Evolutionary conservation across 2,113 vertebrate species (phyloP), one percentile per base, ranked within the genome.

Genomic region (Aptenodytes patagonicus): DNA sequence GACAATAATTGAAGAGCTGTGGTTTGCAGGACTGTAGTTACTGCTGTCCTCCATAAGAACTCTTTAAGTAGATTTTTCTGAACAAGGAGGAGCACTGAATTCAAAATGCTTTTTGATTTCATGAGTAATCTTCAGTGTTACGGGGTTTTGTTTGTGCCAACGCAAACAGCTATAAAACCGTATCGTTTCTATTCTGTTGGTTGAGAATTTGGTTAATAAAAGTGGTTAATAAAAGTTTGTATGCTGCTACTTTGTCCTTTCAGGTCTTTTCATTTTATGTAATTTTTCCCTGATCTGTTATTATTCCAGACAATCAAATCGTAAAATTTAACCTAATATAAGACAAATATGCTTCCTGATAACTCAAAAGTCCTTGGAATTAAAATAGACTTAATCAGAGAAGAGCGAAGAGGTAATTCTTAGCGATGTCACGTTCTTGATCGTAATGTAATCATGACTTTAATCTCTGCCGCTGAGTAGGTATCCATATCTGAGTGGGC

Each of bases 401-500:
- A 13, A 60, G 52, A 69, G 24, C 11, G 1, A 31, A 19, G 71
- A 76, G 54, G 40, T 46, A 40, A 29, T 49, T 51, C 34, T 68
- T 52, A 47, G 49, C 38, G 17, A 7, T 12, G 7, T 28, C 32
- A 17, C 6, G 2, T 17, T 66, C 7, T 61, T 25, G 34, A 2
- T 40, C 6, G 0, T 4, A 8, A 0, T 6, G 6, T 14, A 25
- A 3, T 11, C 10, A 0, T 18, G 40, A 20, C 15, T 76, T 14
- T 2, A 9, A 1, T 2, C 62, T 38, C 34, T 26, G 24, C 36
- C 60, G 7, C 71, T 7, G 55, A 51, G 36, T 10, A 32, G 57
- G 42, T 58, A 4, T 17, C 62, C 0, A 0, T 17, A 4, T 8
- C 32, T 1, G 7, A 34, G 85, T 57, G 28, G 80, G 36, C 76